Base-by-base conservation (phyloP, 2,888 invertebrate species). In the Ditula angustiorana region DNA sequence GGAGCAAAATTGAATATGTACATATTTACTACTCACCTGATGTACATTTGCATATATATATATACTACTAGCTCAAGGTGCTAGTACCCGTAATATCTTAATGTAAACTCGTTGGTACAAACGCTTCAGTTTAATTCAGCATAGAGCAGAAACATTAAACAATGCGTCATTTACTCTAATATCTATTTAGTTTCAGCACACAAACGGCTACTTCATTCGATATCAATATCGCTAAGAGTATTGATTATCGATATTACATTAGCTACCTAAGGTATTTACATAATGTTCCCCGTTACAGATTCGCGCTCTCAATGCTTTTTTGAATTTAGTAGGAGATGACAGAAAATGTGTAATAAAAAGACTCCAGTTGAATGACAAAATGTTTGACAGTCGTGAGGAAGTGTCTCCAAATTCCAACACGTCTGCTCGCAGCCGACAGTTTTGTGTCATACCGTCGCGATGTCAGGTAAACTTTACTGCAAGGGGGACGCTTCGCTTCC, bases 281-380 rank as follows among this genome's bases (percentile, higher is more conserved):
- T 23, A 30, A 16, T 50, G 24, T 5, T 44, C 44, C 41, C 16
- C 30, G 41, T 33, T 57, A 50, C 44, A 41, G n/a, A 23, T 35
- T 21, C 49, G 44, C 44, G 23, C 7, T 57, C 44, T 44, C 5
- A 44, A 63, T 41, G 35, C 23, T 21, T 19, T 30, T 26, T 19
- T 57, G 24, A 37, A 63, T 57, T 50, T 63, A 50, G 33, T n/a
- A 49, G 28, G 41, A 2, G 50, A 52, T 37, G 58, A 64, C 58
- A 64, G 44, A 46, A 53, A 53, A 33, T 23, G 50, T 64, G 58
- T 37, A 58, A 46, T 58, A 58, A 63, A 63, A 58, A 52, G 28
- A 33, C 58, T 46, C 11, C 10, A 55, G 49, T 61, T 62, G 52
- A 64, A 53, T 46, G 46, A 64, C 52, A 58, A 52, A 44, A 44